Evolutionary conservation across 1,140 invertebrate genomes (phyloP), one percentile per base, ranked within the genome.

Genomic region (Eufriesea mexicana): DNA sequence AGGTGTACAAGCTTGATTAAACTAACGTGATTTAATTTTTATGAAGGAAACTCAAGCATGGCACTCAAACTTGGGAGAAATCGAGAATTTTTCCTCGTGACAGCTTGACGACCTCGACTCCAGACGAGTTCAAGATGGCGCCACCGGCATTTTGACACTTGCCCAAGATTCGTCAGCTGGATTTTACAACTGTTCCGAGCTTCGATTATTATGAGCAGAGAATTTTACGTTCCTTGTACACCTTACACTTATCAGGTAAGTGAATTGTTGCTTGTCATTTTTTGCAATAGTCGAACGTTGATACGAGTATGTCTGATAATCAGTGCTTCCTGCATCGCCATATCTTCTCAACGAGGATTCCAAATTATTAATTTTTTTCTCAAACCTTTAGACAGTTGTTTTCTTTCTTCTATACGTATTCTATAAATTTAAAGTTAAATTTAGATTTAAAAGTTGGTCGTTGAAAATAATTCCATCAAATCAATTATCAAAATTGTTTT

Each of bases 201-300:
- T 20, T 42, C 73, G 62, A 79, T 78, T 90, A 93, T 92, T 93
- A 94, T 93, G 93, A 94, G 92, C 91, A 93, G 93, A 91, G 92
- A 93, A 90, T 93, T 94, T 76, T 92, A 90, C 91, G 92, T 93
- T 25, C 91, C 92, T 67, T 93, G 93, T 88, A 90, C 91, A 84
- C 90, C 92, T 87, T 94, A 93, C 91, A 90, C 90, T 86, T 93
- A 93, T 91, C 92, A 93, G 92, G 93, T 94, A 75, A 91, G 92
- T 83, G 14, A 28, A 62, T 78, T 28, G 59, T 77, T 35, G n/a
- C 47, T 61, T 55, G 47, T 57, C 55, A 67, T 59, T 76, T 12
- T 20, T 14, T 1, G 2, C 14, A 8, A 5, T 47, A 51, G 18
- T 57, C 12, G 18, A 18, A 4, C 0, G 7, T 12, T 45, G 18